These are phyloP conservation scores for Pristis pectinata DNA, from an alignment of 2,797 vertebrate genomes.

Conservation along the genomic window DNA sequence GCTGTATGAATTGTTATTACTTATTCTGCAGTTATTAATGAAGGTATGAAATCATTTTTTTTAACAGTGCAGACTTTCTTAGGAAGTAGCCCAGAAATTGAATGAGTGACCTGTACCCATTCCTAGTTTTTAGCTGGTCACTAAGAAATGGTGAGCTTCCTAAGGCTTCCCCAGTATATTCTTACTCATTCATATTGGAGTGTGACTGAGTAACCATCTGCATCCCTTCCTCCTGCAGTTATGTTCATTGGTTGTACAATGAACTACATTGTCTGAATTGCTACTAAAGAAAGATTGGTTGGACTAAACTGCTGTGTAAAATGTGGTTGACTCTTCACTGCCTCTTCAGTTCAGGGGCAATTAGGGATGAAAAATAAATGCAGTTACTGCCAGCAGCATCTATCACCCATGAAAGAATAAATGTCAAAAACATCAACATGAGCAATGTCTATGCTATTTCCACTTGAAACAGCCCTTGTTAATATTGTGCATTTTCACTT, in stretches of 20 bases:
- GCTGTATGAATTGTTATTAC: not conserved
- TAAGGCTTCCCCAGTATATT: not conserved
- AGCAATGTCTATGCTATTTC: not conserved
- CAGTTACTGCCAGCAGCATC: no score
- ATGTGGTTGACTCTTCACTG: no score
- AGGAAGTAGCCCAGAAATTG: not conserved
- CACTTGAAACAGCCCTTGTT: not conserved
- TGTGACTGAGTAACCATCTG: not conserved
- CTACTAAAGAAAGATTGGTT: not conserved
- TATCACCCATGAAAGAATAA: no score
- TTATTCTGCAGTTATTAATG: conserved; percentile 17
- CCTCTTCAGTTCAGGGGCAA: no score
- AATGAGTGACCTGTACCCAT: not conserved
- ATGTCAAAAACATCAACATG: not conserved
- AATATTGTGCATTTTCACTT: not conserved
- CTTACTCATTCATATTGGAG: not conserved
- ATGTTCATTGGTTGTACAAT: not conserved
- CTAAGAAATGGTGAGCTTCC: not conserved
- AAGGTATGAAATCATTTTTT: not conserved
- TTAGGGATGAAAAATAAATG: no score
- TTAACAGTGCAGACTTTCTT: not conserved
- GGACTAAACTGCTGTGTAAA: not conserved
- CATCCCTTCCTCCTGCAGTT: no score
- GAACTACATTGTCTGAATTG: not conserved
- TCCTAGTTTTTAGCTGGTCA: not conserved